Conservation (phyloP, 2,797 vertebrate species). For the Coilia nasus region DNA sequence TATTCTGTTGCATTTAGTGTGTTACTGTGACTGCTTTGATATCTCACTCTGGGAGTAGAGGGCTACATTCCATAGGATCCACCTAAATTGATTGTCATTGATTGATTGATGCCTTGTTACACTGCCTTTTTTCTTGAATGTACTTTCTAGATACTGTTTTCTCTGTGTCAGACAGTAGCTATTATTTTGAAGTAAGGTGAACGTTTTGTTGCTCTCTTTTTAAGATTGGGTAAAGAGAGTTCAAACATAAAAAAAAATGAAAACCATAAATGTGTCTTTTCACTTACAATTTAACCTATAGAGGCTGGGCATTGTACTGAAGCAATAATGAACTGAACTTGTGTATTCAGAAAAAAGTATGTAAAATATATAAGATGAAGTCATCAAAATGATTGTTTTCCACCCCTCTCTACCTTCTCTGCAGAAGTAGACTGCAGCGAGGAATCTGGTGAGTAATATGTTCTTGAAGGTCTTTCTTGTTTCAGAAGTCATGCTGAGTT, state of each 20-base stretch:
- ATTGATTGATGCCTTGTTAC: not conserved
- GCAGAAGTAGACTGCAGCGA: conserved; percentile 16
- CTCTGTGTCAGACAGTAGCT: not conserved
- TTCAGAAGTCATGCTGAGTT: not conserved
- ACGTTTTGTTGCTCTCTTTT: not conserved
- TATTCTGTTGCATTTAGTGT: not conserved
- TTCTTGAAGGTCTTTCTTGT: not conserved
- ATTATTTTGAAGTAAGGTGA: not conserved
- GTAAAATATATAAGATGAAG: no score
- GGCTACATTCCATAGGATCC: not conserved
- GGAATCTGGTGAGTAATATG: conserved; percentile 3
- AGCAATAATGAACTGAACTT: not conserved
- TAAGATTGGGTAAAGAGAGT: not conserved
- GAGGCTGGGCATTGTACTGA: not conserved
- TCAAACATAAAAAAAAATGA: not conserved
- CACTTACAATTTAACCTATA: not conserved
- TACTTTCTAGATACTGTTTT: not conserved
- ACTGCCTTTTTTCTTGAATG: not conserved
- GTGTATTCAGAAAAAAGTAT: not conserved
- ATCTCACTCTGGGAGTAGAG: not conserved
- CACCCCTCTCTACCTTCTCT: not conserved
- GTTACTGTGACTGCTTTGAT: not conserved
- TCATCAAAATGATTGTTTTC: not conserved
- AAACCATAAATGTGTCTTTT: not conserved
- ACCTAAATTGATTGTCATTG: not conserved